These are phyloP conservation scores for Orthosia gothica DNA, from an alignment of 2,888 invertebrate species.

Conservation along the genomic window DNA sequence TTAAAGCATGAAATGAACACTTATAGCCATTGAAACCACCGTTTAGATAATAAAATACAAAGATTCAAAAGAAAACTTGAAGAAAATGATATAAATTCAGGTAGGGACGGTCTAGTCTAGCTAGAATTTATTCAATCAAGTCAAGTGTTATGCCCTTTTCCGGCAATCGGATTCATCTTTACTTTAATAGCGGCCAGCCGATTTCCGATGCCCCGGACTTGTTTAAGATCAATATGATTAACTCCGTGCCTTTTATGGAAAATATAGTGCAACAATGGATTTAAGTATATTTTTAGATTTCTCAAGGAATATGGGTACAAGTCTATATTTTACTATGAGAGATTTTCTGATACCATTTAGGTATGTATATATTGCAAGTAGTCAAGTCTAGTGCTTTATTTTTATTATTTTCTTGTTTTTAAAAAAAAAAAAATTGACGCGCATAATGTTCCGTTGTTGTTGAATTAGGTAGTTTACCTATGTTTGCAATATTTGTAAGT, in stretches of 20 bases:
- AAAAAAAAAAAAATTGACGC: too few relatives aligned
- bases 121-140: constrained; percentile 20
- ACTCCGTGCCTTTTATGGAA: constrained; percentile 9
- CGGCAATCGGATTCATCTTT: constrained; percentile 13
- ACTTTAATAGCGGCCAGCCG: neutral
- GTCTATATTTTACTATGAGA: neutral
- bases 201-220: constrained; percentile 4
- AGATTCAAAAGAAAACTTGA: neutral
- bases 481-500: too few relatives aligned
- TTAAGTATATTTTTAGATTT: neutral
- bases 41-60: neutral
- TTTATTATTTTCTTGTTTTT: too few relatives aligned
- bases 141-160: constrained; percentile 23
- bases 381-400: too few relatives aligned
- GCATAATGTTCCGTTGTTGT: too few relatives aligned
- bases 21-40: neutral
- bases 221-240: constrained; percentile 34
- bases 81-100: neutral
- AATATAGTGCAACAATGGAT: constrained; percentile 1
- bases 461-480: too few relatives aligned
- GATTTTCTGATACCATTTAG: neutral
- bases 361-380: too few relatives aligned
- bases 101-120: neutral
- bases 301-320: neutral
- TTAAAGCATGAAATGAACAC: neutral